These are phyloP conservation scores for Daktulosphaira vitifoliae DNA, from an alignment of 1,140 invertebrate species.

Conservation along the genomic window DNA sequence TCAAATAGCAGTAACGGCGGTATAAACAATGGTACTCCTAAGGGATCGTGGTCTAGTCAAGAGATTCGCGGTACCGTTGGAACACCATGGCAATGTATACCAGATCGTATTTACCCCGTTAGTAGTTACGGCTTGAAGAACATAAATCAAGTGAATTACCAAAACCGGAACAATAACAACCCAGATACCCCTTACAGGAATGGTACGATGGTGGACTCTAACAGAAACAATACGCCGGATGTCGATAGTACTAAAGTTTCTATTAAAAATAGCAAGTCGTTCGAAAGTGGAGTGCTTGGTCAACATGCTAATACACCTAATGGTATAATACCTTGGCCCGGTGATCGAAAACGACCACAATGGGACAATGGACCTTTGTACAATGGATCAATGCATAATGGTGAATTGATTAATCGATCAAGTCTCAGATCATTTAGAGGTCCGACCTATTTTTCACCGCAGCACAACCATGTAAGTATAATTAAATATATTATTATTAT, in stretches of 20 bases:
- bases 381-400: neutral
- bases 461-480: constrained; percentile 26
- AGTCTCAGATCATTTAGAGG: neutral
- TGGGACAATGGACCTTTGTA: constrained; percentile 4
- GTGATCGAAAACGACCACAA: constrained; percentile 10
- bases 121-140: constrained; percentile 11
- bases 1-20: neutral
- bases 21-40: neutral
- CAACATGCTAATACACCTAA: constrained; percentile 33
- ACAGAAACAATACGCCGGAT: neutral
- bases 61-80: constrained; percentile 37
- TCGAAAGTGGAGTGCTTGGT: constrained; percentile 28
- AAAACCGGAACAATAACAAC: constrained; percentile 10
- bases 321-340: constrained; percentile 32
- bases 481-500: too few relatives aligned
- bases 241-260: neutral
- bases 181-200: neutral
- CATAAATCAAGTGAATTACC: constrained; percentile 5
- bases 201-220: neutral
- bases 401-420: neutral
- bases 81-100: constrained; percentile 26
- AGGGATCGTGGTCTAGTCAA: constrained; percentile 33
- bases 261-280: constrained; percentile 22
- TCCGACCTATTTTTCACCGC: constrained; percentile 25
- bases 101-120: constrained; percentile 15